A percentile compares a stretch with the other conserved stretches of the same genome.
These are phyloP conservation scores for Suillia variegata DNA, from an alignment of 2,888 invertebrate genomes.

Conservation along the genomic window DNA sequence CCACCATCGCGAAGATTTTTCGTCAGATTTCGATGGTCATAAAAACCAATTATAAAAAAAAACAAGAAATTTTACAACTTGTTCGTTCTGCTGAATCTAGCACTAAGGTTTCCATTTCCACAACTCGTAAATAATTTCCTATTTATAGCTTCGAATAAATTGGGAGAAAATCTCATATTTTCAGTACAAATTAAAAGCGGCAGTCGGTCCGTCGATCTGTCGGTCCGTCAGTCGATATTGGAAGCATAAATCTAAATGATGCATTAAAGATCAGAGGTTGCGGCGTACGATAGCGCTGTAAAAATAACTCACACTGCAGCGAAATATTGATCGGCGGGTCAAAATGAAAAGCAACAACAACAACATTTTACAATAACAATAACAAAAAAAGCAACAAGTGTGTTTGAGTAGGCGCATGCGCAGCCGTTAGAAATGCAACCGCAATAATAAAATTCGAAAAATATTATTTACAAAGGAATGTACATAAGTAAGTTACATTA, in stretches of 20 bases:
- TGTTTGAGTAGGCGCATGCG: slow-evolving; percentile 10
- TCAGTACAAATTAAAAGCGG: background rate
- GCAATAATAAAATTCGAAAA: too few species aligned
- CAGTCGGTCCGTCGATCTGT: too few species aligned
- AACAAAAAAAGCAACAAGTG: slow-evolving; percentile 12
- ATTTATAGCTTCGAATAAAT: background rate
- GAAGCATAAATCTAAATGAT: slow-evolving; percentile 31
- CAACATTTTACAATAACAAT: slow-evolving; percentile 13
- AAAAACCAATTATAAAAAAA: too few species aligned
- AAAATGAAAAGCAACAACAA: background rate
- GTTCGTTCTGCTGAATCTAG: too few species aligned
- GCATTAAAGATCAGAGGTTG: slow-evolving; percentile 37
- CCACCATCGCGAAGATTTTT: too few species aligned
- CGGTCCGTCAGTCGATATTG: background rate
- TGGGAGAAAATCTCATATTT: background rate
- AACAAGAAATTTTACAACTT: too few species aligned
- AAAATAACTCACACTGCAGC: slow-evolving; percentile 16
- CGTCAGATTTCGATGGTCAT: too few species aligned
- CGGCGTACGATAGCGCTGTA: slow-evolving; percentile 26
- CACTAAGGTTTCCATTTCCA: too few species aligned
- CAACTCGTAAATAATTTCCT: background rate
- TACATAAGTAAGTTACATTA: too few species aligned
- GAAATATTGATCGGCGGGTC: too few species aligned
- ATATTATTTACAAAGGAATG: too few species aligned
- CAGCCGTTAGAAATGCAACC: too few species aligned